Percentiles rank a stretch among this genome's conserved stretches.
These are phyloP conservation scores for Hemaris fuciformis DNA, from an alignment of 2,888 invertebrate species.

Conservation along the genomic window DNA sequence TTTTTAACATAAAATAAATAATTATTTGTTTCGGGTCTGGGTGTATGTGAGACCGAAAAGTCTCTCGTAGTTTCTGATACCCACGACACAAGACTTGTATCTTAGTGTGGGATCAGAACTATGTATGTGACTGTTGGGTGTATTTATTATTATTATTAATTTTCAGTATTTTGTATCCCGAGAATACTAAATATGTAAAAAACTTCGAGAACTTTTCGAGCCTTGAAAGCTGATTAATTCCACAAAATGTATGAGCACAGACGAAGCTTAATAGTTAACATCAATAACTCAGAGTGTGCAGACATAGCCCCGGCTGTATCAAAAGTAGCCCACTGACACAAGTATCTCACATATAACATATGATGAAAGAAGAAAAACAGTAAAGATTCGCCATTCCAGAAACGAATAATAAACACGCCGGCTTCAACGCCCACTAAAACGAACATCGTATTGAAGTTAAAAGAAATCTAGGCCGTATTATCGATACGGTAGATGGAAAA, in stretches of 20 bases:
- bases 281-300: neutral
- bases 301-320: neutral
- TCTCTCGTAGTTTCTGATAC: too few relatives aligned
- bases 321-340: conserved; percentile 13
- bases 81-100: too few relatives aligned
- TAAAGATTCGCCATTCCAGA: conserved; percentile 32
- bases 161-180: neutral
- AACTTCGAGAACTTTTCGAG: neutral
- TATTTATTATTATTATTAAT: too few relatives aligned
- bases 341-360: conserved; percentile 23
- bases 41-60: too few relatives aligned
- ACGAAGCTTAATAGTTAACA: neutral
- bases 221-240: neutral
- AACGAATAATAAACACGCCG: conserved; percentile 37
- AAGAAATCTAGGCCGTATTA: conserved; percentile 45
- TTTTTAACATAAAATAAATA: too few relatives aligned
- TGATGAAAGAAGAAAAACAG: conserved; percentile 19
- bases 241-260: neutral
- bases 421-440: conserved; percentile 43
- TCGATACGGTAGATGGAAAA: conserved; percentile 20
- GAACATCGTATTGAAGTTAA: conserved; percentile 27
- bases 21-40: too few relatives aligned
- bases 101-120: too few relatives aligned
- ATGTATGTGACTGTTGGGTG: too few relatives aligned
- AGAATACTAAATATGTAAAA: neutral